A percentile compares a stretch with the other conserved stretches of the same genome.
These are phyloP conservation scores for Ptiloglossa arizonensis DNA, from an alignment of 1,140 invertebrate species.

Conservation along the genomic window DNA sequence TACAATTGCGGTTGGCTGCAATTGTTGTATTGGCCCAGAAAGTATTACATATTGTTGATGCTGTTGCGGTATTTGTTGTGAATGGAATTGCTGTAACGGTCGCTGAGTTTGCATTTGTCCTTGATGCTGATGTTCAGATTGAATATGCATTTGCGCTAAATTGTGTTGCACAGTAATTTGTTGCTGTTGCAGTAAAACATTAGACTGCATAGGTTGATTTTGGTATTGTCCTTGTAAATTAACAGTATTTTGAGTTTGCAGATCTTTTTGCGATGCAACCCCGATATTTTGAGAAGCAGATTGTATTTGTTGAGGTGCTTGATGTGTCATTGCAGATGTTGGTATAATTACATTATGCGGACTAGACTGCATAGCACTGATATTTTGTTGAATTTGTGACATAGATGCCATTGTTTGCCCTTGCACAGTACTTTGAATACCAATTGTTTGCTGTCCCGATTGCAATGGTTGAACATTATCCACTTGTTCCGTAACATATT, in stretches of 20 bases:
- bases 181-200: conserved; percentile 58
- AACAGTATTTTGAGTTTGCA: conserved; percentile 48
- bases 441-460: conserved; percentile 47
- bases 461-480: conserved; percentile 52
- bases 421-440: conserved; percentile 53
- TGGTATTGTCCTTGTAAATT: conserved; percentile 59
- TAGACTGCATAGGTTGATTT: conserved; percentile 54
- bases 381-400: conserved; percentile 62
- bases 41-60: conserved; percentile 70
- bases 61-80: conserved; percentile 60
- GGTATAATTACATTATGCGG: conserved; percentile 59
- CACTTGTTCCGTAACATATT: conserved; percentile 51
- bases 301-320: conserved; percentile 57
- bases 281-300: conserved; percentile 48
- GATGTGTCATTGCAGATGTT: conserved; percentile 49
- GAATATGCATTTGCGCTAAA: conserved; percentile 50
- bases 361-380: conserved; percentile 54
- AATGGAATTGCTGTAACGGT: conserved; percentile 63
- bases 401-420: conserved; percentile 47
- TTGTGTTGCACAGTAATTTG: conserved; percentile 59
- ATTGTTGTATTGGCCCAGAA: conserved; percentile 65
- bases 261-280: conserved; percentile 51
- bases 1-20: conserved; percentile 63
- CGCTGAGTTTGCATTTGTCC: conserved; percentile 58
- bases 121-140: conserved; percentile 55